These are phyloP conservation scores for Phanerotoma sp. DNA, from an alignment of 2,888 invertebrate species.

Conservation along the genomic window DNA sequence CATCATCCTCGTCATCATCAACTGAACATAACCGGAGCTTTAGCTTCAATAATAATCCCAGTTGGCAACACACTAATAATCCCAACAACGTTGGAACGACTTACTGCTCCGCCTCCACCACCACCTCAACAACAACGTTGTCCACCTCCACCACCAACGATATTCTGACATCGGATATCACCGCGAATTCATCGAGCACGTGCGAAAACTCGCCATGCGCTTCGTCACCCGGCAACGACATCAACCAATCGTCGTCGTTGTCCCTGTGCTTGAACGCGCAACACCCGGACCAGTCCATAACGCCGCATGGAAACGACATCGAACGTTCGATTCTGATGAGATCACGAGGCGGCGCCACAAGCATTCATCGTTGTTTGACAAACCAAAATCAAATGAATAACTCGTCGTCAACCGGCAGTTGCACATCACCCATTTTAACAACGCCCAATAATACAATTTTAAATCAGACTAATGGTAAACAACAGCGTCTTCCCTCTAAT, in stretches of 20 bases:
- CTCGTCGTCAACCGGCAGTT: slow-evolving; percentile 1
- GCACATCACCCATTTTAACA: slow-evolving; percentile 10
- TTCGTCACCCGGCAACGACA: slow-evolving; percentile 22
- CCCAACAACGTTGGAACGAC: not conserved
- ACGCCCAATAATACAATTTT: slow-evolving; percentile 6
- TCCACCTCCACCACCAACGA: no score
- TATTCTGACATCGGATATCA: slow-evolving; percentile 1
- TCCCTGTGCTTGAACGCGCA: slow-evolving; percentile 2
- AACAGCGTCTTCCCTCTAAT: slow-evolving; percentile 5
- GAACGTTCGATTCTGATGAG: slow-evolving; percentile 7
- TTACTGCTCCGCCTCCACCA: not conserved
- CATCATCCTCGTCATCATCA: no score
- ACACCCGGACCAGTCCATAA: slow-evolving; percentile 3
- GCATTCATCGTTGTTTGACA: slow-evolving; percentile 19
- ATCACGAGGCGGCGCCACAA: slow-evolving; percentile 21
- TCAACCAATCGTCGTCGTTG: slow-evolving; percentile 23
- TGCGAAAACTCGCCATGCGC: slow-evolving; percentile 24
- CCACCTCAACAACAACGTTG: no score
- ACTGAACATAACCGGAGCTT: slow-evolving; percentile 6
- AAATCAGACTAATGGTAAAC: slow-evolving; percentile 13
- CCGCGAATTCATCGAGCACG: slow-evolving; percentile 17
- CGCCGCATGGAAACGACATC: slow-evolving; percentile 14
- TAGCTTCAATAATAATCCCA: slow-evolving; percentile 12
- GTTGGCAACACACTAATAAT: slow-evolving; percentile 15
- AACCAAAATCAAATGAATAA: slow-evolving; percentile 26